A percentile compares a stretch with the other conserved stretches of the same genome.
These are phyloP conservation scores for Drosophila biarmipes DNA, from an alignment of 1,140 invertebrate species.

Conservation along the genomic window DNA sequence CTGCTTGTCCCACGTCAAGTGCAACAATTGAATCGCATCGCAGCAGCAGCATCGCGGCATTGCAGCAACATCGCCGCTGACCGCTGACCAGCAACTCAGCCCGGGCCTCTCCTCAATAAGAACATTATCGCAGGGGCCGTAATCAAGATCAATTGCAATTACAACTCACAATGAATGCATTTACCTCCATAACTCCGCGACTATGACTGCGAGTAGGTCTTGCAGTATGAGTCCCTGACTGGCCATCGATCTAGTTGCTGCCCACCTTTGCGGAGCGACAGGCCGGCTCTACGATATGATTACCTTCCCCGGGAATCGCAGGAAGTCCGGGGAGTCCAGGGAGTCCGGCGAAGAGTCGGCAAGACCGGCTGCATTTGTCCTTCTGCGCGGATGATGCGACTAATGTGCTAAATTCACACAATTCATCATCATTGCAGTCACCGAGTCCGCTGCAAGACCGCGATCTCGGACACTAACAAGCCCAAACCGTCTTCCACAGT, in stretches of 20 bases:
- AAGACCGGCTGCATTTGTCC: constrained; percentile 38
- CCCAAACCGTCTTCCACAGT: constrained; percentile 71
- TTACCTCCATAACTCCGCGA: constrained; percentile 64
- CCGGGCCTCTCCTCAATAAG: constrained; percentile 53
- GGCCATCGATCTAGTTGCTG: constrained; percentile 64
- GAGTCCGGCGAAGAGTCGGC: constrained; percentile 13
- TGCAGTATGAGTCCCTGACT: constrained; percentile 20
- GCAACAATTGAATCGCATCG: constrained; percentile 51
- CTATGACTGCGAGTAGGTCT: constrained; percentile 21
- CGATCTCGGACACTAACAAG: constrained; percentile 79
- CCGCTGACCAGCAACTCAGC: constrained; percentile 21
- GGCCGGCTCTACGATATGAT: constrained; percentile 64
- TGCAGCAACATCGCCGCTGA: constrained; percentile 28
- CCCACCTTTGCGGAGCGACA: constrained; percentile 57
- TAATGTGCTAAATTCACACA: constrained; percentile 84
- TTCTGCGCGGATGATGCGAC: constrained; percentile 59
- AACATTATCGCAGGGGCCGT: constrained; percentile 78
- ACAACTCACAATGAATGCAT: constrained; percentile 82
- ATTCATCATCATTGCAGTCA: constrained; percentile 77
- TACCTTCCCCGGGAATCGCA: constrained; percentile 18
- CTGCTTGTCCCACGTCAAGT: constrained; percentile 54
- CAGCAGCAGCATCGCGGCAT: constrained; percentile 15
- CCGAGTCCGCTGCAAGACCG: constrained; percentile 16
- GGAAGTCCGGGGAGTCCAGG: neutral
- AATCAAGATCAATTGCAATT: constrained; percentile 84